Base-by-base conservation (phyloP, 2,113 vertebrate species). In the Pseudolaguvia tuberculata region DNA sequence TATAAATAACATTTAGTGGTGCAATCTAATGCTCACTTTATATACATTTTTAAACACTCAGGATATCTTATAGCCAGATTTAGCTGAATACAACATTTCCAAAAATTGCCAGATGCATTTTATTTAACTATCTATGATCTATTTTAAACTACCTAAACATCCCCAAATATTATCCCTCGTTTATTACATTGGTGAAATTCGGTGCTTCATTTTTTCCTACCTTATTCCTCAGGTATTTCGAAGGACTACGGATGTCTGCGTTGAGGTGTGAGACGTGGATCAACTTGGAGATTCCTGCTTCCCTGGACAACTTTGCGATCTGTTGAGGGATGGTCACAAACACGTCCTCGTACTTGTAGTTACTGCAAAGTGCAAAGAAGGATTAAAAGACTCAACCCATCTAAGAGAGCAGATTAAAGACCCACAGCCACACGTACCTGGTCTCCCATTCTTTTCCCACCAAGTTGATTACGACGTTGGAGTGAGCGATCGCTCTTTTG, bases 221-320 rank as follows among this genome's bases (percentile, higher is more conserved):
- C 91, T 99, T 99, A 85, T 75, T 97, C 79, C 95, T 93, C 81
- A 99, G 86, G 76, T 96, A 97, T 79, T 92, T 95, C 20, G 96
- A 98, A 20, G 91, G 82, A 80, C 97, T 99, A 80, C 85, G 93
- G 67, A 98, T 92, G 84, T 88, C 90, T n/a, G 97, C 94, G 70
- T 99, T 99, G 52, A 99, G 90, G 82, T 98, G 96, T 74, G 97
- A 99, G 77, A 98, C 51, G 29, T 99, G 97, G 84, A 99, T 70
- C 0, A 98, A 62, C 58, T 91, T 96, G 71, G 92, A 83, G 83
- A 99, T 87, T 62, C 96, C 96, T 0, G 91, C 92, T 81, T 96
- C 91, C 67, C 85, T 93, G 50, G 91, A 81, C 59, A 91, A 83
- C 81, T 81, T 87, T 1, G 96, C 96, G 15, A 99, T 94, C 56